Conservation (phyloP, 2,888 invertebrate species). For the Plebejus anna region DNA sequence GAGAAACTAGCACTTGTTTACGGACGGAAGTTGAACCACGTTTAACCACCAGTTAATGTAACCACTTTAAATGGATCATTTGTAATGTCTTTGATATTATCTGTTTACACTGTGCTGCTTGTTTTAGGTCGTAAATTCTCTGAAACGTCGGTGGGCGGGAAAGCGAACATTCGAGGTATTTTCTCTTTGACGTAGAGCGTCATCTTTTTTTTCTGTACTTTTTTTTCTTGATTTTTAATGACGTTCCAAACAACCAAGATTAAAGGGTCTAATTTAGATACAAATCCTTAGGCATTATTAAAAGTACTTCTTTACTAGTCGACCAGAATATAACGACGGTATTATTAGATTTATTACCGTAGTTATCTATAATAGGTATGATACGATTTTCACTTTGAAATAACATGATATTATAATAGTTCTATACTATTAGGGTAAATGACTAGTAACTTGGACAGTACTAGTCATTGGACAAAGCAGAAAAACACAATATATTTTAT, state of each 20-base stretch:
- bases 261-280: background rate
- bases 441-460: too few species aligned
- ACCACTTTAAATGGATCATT: constrained; percentile 27
- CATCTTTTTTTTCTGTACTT: background rate
- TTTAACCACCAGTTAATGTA: constrained; percentile 24
- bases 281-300: too few species aligned
- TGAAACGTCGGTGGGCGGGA: constrained; percentile 10
- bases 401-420: too few species aligned
- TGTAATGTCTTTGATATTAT: constrained; percentile 28
- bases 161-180: constrained; percentile 15
- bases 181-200: constrained; percentile 3
- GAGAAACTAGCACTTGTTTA: constrained; percentile 24
- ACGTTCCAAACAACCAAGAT: background rate
- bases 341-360: too few species aligned
- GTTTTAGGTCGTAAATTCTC: constrained; percentile 20
- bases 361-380: too few species aligned
- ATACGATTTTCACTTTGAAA: too few species aligned
- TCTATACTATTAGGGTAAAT: too few species aligned
- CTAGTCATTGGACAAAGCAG: too few species aligned
- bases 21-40: constrained; percentile 7
- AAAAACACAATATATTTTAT: too few species aligned
- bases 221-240: background rate
- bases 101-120: constrained; percentile 16
- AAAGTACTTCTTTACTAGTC: too few species aligned
- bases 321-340: too few species aligned